These are phyloP conservation scores for Acronicta alni DNA, from an alignment of 2,888 invertebrate genomes.

Conservation along the genomic window DNA sequence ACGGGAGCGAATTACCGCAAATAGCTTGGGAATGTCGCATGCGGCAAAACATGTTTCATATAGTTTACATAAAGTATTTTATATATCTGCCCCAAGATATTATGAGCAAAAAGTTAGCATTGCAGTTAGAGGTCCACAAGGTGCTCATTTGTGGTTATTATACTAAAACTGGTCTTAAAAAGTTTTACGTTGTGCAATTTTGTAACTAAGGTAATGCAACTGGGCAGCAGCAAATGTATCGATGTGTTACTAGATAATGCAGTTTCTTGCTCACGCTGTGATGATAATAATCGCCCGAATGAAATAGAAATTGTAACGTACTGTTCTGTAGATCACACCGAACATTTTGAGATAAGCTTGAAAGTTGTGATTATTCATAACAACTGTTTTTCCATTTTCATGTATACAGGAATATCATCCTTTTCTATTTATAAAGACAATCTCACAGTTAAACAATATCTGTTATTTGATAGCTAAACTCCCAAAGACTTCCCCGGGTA, in stretches of 20 bases:
- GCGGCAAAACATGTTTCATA: constrained; percentile 46
- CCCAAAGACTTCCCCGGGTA: too few relatives aligned
- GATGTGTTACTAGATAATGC: not conserved
- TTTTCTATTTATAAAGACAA: too few relatives aligned
- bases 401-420: too few relatives aligned
- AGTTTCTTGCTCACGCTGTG: not conserved
- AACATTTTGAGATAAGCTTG: too few relatives aligned
- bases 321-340: too few relatives aligned
- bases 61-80: constrained; percentile 20
- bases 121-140: constrained; percentile 3
- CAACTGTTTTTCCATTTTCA: too few relatives aligned
- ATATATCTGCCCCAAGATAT: constrained; percentile 12
- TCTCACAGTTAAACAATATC: too few relatives aligned
- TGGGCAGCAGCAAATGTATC: constrained; percentile 6
- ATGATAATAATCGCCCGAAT: constrained; percentile 9
- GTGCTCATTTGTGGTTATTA: constrained; percentile 1
- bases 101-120: constrained; percentile 8
- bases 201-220: constrained; percentile 10
- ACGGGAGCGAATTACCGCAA: constrained; percentile 45
- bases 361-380: too few relatives aligned
- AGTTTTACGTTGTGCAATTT: constrained; percentile 1
- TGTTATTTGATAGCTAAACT: too few relatives aligned
- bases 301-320: constrained; percentile 5
- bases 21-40: constrained; percentile 51
- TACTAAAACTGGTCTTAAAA: constrained; percentile 2